A percentile compares a stretch with the other conserved stretches of the same genome.
Conservation (phyloP, 2,888 invertebrate species). For the Lamellibrachia satsuma region DNA sequence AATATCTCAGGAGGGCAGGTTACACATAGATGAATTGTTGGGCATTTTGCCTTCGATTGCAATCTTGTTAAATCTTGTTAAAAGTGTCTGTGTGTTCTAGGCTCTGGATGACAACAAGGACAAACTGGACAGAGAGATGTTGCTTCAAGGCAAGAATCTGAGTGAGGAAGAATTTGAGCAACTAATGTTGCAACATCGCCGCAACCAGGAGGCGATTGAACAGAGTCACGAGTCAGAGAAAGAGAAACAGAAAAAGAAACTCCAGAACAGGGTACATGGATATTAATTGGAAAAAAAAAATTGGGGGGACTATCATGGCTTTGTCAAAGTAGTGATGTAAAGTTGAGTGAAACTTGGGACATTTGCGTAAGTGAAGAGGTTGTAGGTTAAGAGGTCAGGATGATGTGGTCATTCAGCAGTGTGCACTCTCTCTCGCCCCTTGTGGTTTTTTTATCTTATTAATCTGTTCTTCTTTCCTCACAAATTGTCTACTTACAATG, state of each 20-base stretch:
- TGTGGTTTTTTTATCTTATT: not conserved
- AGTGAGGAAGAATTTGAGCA: slow-evolving; percentile 55
- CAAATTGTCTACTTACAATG: no score
- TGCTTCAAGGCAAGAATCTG: slow-evolving; percentile 53
- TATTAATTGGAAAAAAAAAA: not conserved
- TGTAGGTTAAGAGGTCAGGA: no score
- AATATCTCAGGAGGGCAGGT: no score
- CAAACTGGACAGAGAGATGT: slow-evolving; percentile 59
- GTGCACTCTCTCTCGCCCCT: no score
- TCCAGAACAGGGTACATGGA: slow-evolving; percentile 52
- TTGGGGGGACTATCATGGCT: not conserved
- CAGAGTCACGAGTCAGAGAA: slow-evolving; percentile 53
- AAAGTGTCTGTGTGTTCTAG: slow-evolving; percentile 32
- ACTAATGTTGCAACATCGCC: slow-evolving; percentile 51
- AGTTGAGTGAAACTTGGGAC: no score
- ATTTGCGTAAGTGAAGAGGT: no score
- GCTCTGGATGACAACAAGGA: slow-evolving; percentile 54
- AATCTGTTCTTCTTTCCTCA: not conserved
- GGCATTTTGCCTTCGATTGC: not conserved
- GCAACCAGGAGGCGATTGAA: slow-evolving; percentile 52
- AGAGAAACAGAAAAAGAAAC: slow-evolving; percentile 51
- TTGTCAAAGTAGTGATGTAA: not conserved
- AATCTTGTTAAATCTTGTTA: not conserved
- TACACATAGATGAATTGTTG: no score
- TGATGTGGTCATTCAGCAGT: no score